Evolutionary conservation across 2,797 vertebrate genomes (phyloP).

Genomic region (Percopsis omiscomaycus): DNA sequence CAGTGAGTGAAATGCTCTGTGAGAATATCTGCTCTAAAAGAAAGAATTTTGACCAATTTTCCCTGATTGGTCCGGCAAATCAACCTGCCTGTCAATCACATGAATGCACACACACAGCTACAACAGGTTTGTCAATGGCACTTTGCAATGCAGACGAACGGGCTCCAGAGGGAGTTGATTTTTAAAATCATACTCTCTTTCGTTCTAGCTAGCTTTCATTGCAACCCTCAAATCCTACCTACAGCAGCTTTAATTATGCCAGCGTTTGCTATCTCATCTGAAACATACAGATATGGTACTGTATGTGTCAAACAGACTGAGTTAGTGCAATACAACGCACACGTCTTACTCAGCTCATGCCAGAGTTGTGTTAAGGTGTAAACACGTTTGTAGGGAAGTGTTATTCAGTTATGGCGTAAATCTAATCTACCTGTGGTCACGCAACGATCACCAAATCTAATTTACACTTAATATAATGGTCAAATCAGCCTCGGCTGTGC

Average conservation of each 20-base stretch:
- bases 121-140: too few relatives aligned
- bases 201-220: too few relatives aligned
- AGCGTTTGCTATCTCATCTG: background rate
- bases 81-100: too few relatives aligned
- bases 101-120: too few relatives aligned
- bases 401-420: conserved; percentile 34
- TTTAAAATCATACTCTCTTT: too few relatives aligned
- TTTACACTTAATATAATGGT: conserved; percentile 72
- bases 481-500: conserved; percentile 58
- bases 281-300: background rate
- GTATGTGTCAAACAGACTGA: conserved; percentile 16
- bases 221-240: too few relatives aligned
- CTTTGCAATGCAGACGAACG: too few relatives aligned
- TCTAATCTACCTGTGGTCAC: conserved; percentile 44
- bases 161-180: too few relatives aligned
- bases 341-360: conserved; percentile 26
- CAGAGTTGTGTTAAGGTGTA: conserved; percentile 23
- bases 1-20: too few relatives aligned
- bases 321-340: conserved; percentile 3
- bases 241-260: background rate
- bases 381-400: conserved; percentile 45
- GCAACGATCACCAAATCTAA: conserved; percentile 65
- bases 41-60: too few relatives aligned
- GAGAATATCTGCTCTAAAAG: too few relatives aligned
- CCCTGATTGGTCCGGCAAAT: too few relatives aligned